phyloP scores from a whole-genome alignment of 2,888 invertebrate genomes.

The Spodoptera exigua region DNA sequence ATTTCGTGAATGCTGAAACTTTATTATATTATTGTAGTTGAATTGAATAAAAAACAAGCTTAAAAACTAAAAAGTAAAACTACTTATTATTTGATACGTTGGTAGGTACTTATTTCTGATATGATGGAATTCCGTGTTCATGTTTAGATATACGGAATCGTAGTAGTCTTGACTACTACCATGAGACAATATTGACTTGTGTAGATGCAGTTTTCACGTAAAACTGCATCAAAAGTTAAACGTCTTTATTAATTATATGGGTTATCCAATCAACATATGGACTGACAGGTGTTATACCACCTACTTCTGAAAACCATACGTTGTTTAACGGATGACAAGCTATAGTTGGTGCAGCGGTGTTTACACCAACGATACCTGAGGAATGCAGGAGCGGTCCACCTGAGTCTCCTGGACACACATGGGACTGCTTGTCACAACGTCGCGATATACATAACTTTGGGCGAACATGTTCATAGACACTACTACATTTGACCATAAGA shows the following conservation, averaged over 20 bases:
- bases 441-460: conserved; percentile 5
- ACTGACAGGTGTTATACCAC: conserved; percentile 12
- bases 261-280: conserved; percentile 32
- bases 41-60: conserved; percentile 6
- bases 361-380: conserved; percentile 5
- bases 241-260: background rate
- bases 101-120: too few species aligned
- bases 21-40: conserved; percentile 8
- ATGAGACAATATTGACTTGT: too few species aligned
- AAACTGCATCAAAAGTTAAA: too few species aligned
- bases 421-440: background rate
- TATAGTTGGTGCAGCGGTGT: background rate
- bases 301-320: background rate
- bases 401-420: conserved; percentile 1
- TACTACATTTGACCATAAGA: background rate
- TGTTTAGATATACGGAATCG: too few species aligned
- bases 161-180: too few species aligned
- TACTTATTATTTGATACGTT: too few species aligned
- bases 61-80: too few species aligned
- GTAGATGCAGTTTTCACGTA: too few species aligned
- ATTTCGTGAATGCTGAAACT: conserved; percentile 25
- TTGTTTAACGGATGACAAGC: too few species aligned
- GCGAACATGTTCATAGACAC: background rate
- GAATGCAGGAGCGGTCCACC: conserved; percentile 9
- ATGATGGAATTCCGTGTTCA: too few species aligned